Evolutionary conservation across 2,113 vertebrate genomes (phyloP).

Genomic region (Marmota flaviventris): DNA sequence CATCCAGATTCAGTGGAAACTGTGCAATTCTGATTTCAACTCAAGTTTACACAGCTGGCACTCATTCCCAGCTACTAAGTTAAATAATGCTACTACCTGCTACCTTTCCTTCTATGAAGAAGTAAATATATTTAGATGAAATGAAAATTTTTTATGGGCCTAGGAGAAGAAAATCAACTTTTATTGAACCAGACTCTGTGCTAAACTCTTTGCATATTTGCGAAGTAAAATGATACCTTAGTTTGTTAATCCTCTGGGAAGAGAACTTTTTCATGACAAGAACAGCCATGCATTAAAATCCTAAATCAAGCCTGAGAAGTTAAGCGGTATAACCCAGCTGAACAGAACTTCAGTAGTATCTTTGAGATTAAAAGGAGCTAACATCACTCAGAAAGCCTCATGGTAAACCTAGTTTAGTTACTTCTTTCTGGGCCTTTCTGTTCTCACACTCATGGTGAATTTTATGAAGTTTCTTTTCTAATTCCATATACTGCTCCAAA

Average conservation of each 20-base stretch:
- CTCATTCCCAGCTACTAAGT: conserved; percentile 4
- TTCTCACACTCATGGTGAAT: neutral
- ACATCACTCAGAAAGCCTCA: too few relatives aligned
- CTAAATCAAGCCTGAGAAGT: neutral
- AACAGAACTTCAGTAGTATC: neutral
- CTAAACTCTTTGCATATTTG: neutral
- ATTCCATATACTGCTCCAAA: neutral
- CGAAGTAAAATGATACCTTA: neutral
- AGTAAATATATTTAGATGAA: neutral
- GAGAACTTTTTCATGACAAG: neutral
- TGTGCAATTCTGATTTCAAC: neutral
- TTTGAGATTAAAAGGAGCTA: neutral
- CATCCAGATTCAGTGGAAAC: neutral
- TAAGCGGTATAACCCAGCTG: neutral
- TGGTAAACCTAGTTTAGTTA: neutral
- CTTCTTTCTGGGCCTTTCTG: neutral
- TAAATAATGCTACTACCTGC: neutral
- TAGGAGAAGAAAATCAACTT: conserved; percentile 30
- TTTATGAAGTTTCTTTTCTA: neutral
- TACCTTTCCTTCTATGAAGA: neutral
- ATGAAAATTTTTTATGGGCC: neutral
- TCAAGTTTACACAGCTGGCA: neutral
- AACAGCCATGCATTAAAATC: neutral
- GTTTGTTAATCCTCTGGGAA: neutral
- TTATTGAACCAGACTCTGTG: neutral